A percentile compares a stretch with the other conserved stretches of the same genome.
Evolutionary conservation across 2,113 vertebrate genomes (phyloP).

Genomic region (Psittacus erithacus): DNA sequence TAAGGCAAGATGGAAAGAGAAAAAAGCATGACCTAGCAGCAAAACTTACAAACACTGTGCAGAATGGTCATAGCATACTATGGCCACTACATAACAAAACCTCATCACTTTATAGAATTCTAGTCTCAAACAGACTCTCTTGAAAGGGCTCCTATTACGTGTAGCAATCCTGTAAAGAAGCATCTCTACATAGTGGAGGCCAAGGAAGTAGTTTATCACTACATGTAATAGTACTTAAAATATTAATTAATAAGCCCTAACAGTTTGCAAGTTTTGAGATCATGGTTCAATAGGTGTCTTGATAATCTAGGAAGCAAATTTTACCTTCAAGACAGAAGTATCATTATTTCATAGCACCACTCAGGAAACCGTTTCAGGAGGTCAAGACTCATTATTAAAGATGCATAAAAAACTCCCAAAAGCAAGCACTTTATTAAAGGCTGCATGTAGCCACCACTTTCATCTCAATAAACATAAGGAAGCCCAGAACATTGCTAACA

Average conservation of each 20-base stretch:
- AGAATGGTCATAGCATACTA: background rate
- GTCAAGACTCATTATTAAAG: background rate
- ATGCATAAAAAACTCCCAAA: background rate
- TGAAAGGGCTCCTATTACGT: background rate
- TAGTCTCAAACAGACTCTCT: background rate
- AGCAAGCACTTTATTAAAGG: background rate
- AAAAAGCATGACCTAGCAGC: background rate
- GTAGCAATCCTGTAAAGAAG: background rate
- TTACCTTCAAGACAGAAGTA: background rate
- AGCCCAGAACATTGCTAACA: background rate
- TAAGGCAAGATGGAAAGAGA: background rate
- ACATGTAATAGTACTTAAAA: rapidly evolving
- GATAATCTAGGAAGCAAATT: background rate
- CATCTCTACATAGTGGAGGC: background rate
- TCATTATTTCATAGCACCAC: background rate
- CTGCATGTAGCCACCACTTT: background rate
- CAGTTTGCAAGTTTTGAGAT: background rate
- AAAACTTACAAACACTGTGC: background rate
- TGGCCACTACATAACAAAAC: background rate
- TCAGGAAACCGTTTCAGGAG: background rate
- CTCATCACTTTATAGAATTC: background rate
- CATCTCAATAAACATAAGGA: background rate
- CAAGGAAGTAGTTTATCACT: background rate
- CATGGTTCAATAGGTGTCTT: background rate
- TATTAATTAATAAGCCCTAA: background rate